These are phyloP conservation scores for Paramisgurnus dabryanus DNA, from an alignment of 2,113 vertebrate species.

Conservation along the genomic window DNA sequence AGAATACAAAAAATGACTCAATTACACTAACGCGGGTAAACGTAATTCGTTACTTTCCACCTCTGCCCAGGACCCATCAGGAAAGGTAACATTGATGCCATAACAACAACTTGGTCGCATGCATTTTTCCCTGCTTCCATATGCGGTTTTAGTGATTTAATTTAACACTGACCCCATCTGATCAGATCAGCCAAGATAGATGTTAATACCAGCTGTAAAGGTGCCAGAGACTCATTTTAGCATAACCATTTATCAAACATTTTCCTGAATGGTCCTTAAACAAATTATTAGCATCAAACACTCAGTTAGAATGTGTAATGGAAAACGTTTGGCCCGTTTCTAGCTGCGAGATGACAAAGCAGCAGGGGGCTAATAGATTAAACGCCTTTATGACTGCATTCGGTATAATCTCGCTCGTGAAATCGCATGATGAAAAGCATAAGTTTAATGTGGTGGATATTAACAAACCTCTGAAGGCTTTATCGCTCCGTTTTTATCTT, in stretches of 20 bases:
- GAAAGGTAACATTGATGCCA: no score
- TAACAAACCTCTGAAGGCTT: slow-evolving; percentile 12
- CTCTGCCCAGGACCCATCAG: no score
- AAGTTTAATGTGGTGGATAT: slow-evolving; percentile 8
- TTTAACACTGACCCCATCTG: background rate
- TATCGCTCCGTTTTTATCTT: background rate
- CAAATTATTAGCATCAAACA: slow-evolving; percentile 26
- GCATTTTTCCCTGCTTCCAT: no score
- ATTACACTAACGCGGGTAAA: no score
- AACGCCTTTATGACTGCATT: slow-evolving; percentile 28
- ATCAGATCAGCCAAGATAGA: background rate
- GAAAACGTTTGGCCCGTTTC: slow-evolving; percentile 2
- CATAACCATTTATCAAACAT: background rate
- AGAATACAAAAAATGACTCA: no score
- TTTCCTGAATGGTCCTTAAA: slow-evolving; percentile 3
- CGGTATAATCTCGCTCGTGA: slow-evolving; percentile 14
- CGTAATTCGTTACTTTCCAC: no score
- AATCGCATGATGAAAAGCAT: slow-evolving; percentile 34
- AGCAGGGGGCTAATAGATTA: slow-evolving; percentile 34
- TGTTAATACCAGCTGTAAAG: background rate
- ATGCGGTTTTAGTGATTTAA: background rate
- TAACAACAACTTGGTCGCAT: no score
- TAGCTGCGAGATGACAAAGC: background rate
- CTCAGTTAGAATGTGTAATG: slow-evolving; percentile 1
- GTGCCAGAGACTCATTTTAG: slow-evolving; percentile 2